Conservation (phyloP, 1,140 invertebrate genomes). For the Caenorhabditis inopinata region DNA sequence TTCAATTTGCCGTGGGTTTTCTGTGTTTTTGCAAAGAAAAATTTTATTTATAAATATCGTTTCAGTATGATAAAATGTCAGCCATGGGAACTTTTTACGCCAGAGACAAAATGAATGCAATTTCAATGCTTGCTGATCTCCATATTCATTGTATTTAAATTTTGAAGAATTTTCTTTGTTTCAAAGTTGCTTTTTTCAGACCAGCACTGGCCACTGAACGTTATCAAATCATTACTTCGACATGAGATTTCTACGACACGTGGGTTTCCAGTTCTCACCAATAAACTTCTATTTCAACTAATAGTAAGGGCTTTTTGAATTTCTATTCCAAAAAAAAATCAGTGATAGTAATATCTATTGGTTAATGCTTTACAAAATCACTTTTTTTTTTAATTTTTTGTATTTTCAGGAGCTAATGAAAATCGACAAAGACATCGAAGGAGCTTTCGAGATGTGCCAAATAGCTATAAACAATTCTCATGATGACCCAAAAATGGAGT, state of each 20-base stretch:
- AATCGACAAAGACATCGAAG: not conserved
- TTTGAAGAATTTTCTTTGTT: not conserved
- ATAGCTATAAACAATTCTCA: not conserved
- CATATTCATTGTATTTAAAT: conserved; percentile 24
- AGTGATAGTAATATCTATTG: too few species aligned
- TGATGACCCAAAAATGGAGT: conserved; percentile 13
- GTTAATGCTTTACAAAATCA: too few species aligned
- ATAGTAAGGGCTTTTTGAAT: not conserved
- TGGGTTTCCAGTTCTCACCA: not conserved
- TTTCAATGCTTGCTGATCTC: conserved; percentile 18
- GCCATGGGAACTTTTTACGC: not conserved
- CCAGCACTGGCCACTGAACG: not conserved
- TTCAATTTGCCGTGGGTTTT: conserved; percentile 20
- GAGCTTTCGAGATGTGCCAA: conserved; percentile 26
- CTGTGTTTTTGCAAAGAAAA: not conserved
- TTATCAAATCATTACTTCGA: not conserved
- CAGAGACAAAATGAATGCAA: not conserved
- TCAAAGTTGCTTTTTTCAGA: not conserved
- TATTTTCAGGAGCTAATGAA: conserved; percentile 3
- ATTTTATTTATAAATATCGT: not conserved
- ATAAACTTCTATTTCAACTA: conserved; percentile 8
- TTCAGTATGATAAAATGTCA: conserved; percentile 32
- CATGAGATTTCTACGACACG: not conserved
- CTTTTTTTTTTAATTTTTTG: too few species aligned
- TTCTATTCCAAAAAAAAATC: too few species aligned